phyloP scores from a whole-genome alignment of 2,797 vertebrate species.

The Malacoraja senta region DNA sequence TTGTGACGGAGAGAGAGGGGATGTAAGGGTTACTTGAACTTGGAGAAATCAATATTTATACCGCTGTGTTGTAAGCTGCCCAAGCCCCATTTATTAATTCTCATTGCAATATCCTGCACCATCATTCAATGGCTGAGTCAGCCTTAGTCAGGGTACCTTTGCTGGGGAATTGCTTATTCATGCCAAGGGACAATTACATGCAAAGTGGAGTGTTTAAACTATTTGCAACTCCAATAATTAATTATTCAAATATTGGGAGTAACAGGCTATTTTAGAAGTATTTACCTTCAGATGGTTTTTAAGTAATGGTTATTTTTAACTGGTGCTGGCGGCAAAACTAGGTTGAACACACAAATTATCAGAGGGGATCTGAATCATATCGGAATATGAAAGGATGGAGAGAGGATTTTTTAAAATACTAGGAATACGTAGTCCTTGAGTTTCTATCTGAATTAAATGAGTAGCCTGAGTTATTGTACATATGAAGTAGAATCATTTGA shows the following conservation, averaged over 20 bases:
- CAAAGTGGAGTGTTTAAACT: not conserved
- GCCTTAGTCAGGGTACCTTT: not conserved
- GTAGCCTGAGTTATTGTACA: not conserved
- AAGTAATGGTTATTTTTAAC: not conserved
- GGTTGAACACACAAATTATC: not conserved
- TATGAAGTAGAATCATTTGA: not conserved
- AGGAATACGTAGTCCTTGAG: too few relatives aligned
- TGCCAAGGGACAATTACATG: not conserved
- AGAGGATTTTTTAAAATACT: not conserved
- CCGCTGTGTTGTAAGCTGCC: too few relatives aligned
- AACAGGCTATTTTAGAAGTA: not conserved
- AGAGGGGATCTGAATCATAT: not conserved
- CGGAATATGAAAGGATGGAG: not conserved
- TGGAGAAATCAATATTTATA: too few relatives aligned
- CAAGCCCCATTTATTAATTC: too few relatives aligned
- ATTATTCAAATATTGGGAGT: not conserved
- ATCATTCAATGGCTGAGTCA: not conserved
- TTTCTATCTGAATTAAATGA: not conserved
- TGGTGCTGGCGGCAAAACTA: not conserved
- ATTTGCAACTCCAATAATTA: not conserved
- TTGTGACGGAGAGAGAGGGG: too few relatives aligned
- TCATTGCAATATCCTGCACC: not conserved
- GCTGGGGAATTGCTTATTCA: not conserved
- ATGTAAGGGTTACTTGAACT: too few relatives aligned
- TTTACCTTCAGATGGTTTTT: not conserved